Evolutionary conservation across 1,140 invertebrate species (phyloP), one percentile per base, ranked within the genome.

Genomic region (Hyposmocoma kahamanoa): DNA sequence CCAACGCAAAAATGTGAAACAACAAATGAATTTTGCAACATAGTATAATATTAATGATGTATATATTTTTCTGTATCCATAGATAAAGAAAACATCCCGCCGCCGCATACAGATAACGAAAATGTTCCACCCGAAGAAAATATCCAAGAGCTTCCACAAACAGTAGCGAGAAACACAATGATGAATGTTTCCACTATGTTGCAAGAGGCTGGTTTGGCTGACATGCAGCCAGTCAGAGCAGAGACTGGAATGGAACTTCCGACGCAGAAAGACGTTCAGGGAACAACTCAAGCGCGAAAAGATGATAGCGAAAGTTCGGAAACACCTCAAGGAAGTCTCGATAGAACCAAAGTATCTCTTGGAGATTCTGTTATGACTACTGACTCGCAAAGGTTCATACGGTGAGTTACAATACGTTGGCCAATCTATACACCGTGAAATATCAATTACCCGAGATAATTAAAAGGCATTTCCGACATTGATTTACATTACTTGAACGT

Each of bases 281-380:
- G 5, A 36, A 17, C 8, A n/a, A 2, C 8, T 6, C 32, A 8
- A 3, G 32, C 2, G 8, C 24, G 24, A 11, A 26, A 11, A 26
- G 24, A 26, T 13, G 44, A 38, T 19, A 72, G 68, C 30, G 66
- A 65, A 0, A 48, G 47, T 4, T 72, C 72, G 1, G 77, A 84
- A 45, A 80, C 80, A 0, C 72, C 59, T 0, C 45, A 80, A 9
- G 80, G 78, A 11, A 84, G 80, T 42, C 28, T 82, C 5, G 80
- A 84, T 24, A 66, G 80, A 22, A 84, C 80, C 0, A 77, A 74
- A 46, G 80, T 84, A 41, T 81, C 75, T 3, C 54, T 82, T 1
- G 77, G 80, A 0, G 76, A 78, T 21, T 75, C 77, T 0, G 74
- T 74, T 15, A 53, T 57, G 1, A 75, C 71, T 3, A 82, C 76